phyloP scores from a whole-genome alignment of 2,797 vertebrate species.

The Siniperca scherzeri region DNA sequence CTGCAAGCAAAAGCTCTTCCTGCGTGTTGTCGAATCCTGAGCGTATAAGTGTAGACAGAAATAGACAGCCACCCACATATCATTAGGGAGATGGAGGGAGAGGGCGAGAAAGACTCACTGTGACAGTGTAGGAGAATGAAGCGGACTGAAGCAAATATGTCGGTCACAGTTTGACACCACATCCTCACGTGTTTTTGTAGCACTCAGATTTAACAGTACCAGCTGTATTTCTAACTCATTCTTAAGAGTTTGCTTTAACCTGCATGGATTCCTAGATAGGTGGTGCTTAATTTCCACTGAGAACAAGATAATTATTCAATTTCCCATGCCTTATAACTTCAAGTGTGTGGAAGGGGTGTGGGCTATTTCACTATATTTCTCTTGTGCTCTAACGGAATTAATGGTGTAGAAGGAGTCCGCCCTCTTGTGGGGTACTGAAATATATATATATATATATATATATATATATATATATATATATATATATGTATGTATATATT shows the following conservation, averaged over 20 bases:
- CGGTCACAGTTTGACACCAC: conserved; percentile 65
- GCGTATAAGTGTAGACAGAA: conserved; percentile 83
- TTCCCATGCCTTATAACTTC: conserved; percentile 53
- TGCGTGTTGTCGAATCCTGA: conserved; percentile 72
- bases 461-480: too few species aligned
- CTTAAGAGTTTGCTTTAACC: conserved; percentile 18
- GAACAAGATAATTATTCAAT: conserved; percentile 49
- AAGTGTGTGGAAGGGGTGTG: conserved; percentile 68
- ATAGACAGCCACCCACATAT: conserved; percentile 88
- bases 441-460: not conserved
- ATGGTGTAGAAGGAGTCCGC: conserved; percentile 65
- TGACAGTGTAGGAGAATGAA: conserved; percentile 74
- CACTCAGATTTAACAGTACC: conserved; percentile 7
- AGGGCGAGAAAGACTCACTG: conserved; percentile 71
- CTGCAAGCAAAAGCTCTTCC: conserved; percentile 66
- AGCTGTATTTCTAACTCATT: conserved; percentile 1
- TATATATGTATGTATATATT: not conserved
- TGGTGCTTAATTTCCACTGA: conserved; percentile 47
- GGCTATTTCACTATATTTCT: conserved; percentile 46
- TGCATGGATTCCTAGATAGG: not conserved
- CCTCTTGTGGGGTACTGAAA: conserved; percentile 73
- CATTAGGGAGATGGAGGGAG: conserved; percentile 83
- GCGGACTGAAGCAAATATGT: conserved; percentile 67
- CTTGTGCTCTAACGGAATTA: conserved; percentile 56
- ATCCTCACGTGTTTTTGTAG: conserved; percentile 37